Evolutionary conservation across 2,797 vertebrate genomes (phyloP), one percentile per base, ranked within the genome.

Genomic region (Aselliscus stoliczkanus): DNA sequence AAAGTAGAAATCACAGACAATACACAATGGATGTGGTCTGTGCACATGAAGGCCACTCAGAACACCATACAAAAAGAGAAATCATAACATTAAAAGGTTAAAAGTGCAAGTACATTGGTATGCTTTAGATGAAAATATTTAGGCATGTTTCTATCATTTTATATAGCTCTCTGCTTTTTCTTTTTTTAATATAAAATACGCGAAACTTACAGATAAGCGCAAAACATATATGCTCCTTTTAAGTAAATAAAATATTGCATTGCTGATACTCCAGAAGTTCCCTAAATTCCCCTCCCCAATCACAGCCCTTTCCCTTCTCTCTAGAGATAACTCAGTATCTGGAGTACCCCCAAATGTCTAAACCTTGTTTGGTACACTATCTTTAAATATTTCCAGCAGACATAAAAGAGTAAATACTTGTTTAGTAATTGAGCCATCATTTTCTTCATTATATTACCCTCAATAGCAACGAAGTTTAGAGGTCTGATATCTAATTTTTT

Each of bases 121-220:
- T 37, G 5, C 39, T 90, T 90, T 50, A 62, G 34, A 86, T 87
- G 37, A 65, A 96, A 79, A 81, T 77, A 88, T 44, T 95, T 92
- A 86, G 13, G 44, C 34, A 21, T 52, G 7, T 4, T 70, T 92
- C 58, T 52, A 88, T 50, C 17, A 69, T n/a, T 50, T 85, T 93
- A 79, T 62, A 42, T 39, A 84, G 82, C 7, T 90, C 17, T 29
- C 52, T 64, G 23, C 4, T 47, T 86, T 73, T 92, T 95, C 56
- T 21, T 56, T 80, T 81, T 82, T 52, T 21, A 92, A 80, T 81
- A 42, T 77, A 72, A 86, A 89, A 75, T 76, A 72, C 42, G 70
- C 37, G 21, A 69, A 23, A 70, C 42, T 89, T 89, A 54, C 0
- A 69, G 42, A 58, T 5, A 87, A 83, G 21, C 7, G 27, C 3